Conservation (phyloP, 2,797 vertebrate genomes). For the Thalassophryne amazonica region DNA sequence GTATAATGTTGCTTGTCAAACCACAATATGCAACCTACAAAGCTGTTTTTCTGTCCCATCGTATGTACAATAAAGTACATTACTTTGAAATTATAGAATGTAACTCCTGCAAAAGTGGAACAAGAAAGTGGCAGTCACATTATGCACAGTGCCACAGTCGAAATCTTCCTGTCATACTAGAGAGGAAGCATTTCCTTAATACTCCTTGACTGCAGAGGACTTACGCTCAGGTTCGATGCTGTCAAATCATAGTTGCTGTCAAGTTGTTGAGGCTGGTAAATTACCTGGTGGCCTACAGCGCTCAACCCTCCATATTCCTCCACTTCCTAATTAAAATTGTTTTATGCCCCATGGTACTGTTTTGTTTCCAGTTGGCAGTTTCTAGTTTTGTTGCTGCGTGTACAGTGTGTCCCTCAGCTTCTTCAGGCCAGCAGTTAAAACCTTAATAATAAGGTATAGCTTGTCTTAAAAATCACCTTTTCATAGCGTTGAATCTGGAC, state of each 20-base stretch:
- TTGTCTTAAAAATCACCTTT: too few species aligned
- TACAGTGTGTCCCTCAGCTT: too few species aligned
- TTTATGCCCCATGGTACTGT: too few species aligned
- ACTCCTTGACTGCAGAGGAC: slow-evolving; percentile 38
- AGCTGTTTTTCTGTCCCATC: background rate
- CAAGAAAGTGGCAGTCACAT: slow-evolving; percentile 22
- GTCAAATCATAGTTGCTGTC: slow-evolving; percentile 33
- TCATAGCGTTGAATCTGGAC: too few species aligned
- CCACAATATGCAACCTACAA: background rate
- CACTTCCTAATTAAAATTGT: too few species aligned
- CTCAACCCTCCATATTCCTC: too few species aligned
- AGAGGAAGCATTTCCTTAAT: slow-evolving; percentile 29
- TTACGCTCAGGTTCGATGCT: slow-evolving; percentile 25
- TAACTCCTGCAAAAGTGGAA: slow-evolving; percentile 13
- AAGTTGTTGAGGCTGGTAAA: slow-evolving; percentile 17
- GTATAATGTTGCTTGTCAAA: background rate
- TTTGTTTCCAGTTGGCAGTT: too few species aligned
- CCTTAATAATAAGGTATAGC: too few species aligned
- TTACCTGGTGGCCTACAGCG: slow-evolving; percentile 20
- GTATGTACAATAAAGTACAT: background rate
- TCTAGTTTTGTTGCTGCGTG: too few species aligned
- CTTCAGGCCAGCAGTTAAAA: too few species aligned
- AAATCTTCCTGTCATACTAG: slow-evolving; percentile 22
- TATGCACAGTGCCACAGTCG: slow-evolving; percentile 30
- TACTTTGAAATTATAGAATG: slow-evolving; percentile 9